Evolutionary conservation across 92 coral and sea anemone species (phyloP), one percentile per base, ranked within the genome.

Genomic region (Porites lobata): DNA sequence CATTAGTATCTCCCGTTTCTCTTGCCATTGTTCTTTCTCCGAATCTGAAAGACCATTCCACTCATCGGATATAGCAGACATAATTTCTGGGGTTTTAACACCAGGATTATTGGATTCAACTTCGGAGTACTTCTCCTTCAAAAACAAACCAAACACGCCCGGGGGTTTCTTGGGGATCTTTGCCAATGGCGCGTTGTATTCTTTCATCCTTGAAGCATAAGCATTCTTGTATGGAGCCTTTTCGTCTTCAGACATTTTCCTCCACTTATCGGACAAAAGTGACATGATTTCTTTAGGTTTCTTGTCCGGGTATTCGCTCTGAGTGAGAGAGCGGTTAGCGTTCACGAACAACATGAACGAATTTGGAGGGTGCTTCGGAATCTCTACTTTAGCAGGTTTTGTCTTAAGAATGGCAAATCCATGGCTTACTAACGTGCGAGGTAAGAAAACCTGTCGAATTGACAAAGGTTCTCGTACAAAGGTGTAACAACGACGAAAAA

Each of bases 161-260:
- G 98, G 90, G 59, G 98, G 98, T 75, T 89, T 85, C 67, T 91
- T 93, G 50, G 98, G 98, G 32, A 93, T 57, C 64, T 90, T 93
- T 20, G 79, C 66, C 19, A 89, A 51, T 9, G 95, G 95, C 1
- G 95, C 95, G 52, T 83, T 90, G 83, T 89, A 93, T 21, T 75
- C 80, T 43, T 70, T 81, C 93, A 93, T 76, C 63, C 87, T 86
- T 75, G 86, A 70, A 13, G 62, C 68, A 75, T 62, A 83, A 9
- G 69, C 84, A 73, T 77, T 73, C 78, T 77, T 75, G 80, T 93
- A 93, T 1, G 88, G 81, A 11, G 52, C 90, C 77, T 93, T 93
- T 53, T 86, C 69, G 29, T 86, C 90, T 26, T 69, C 91, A 7
- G 94, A 20, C 77, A 82, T 21, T 29, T 51, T 79, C 50, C 64